Evolutionary conservation across 2,888 invertebrate genomes (phyloP).

Genomic region (Agrotis puta): DNA sequence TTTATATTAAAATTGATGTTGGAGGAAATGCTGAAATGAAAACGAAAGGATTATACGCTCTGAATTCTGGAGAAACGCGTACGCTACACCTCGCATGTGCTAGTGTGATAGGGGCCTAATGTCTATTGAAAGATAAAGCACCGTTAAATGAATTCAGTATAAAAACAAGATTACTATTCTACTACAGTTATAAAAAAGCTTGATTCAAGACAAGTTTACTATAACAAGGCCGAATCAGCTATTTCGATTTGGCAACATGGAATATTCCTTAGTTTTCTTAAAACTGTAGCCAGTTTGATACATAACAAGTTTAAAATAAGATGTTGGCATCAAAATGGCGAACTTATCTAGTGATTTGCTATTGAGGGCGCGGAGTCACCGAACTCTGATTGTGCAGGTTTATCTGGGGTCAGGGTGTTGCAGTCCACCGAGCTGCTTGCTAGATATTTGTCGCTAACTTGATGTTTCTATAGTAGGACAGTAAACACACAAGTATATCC

Average conservation of each 20-base stretch:
- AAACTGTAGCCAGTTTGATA: constrained; percentile 22
- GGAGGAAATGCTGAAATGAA: constrained; percentile 12
- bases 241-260: constrained; percentile 53
- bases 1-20: constrained; percentile 17
- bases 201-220: constrained; percentile 33
- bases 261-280: constrained; percentile 55
- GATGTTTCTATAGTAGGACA: constrained; percentile 30
- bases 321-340: constrained; percentile 54
- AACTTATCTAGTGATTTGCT: constrained; percentile 74
- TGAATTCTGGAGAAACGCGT: background rate
- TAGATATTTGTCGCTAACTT: constrained; percentile 58
- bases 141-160: constrained; percentile 29
- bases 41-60: constrained; percentile 9
- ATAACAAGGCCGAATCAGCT: constrained; percentile 45
- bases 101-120: constrained; percentile 27
- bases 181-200: constrained; percentile 38
- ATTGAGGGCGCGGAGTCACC: constrained; percentile 78
- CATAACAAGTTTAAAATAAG: constrained; percentile 55
- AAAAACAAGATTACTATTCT: constrained; percentile 35
- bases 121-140: constrained; percentile 19
- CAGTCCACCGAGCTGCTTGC: constrained; percentile 64
- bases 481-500: constrained; percentile 21
- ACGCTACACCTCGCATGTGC: background rate
- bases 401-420: constrained; percentile 82
- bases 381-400: constrained; percentile 82